Percentiles rank a stretch among this genome's conserved stretches.
Conservation (phyloP, 2,113 vertebrate genomes). For the Mirza zaza region DNA sequence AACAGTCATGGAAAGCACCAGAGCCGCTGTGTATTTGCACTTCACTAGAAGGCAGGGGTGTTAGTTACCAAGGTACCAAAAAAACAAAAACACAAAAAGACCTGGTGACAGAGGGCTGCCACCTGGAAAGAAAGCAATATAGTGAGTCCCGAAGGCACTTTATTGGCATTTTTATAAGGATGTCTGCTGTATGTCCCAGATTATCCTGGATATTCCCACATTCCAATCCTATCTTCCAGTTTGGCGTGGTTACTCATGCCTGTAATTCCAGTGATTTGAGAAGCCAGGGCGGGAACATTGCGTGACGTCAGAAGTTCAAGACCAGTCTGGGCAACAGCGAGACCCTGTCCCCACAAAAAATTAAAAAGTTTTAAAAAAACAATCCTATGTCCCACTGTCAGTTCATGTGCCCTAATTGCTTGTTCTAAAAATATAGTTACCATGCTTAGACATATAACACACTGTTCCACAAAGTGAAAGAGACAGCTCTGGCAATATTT, state of each 20-base stretch:
- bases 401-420: not conserved
- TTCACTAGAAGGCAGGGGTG: not conserved
- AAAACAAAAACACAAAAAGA: conserved; percentile 19
- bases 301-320: no score
- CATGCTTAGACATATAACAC: not conserved
- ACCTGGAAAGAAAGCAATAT: not conserved
- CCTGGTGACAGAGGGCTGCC: not conserved
- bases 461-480: not conserved
- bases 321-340: no score
- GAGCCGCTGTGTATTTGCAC: not conserved
- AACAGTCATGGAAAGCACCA: not conserved
- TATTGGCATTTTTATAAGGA: conserved; percentile 5
- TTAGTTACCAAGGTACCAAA: not conserved
- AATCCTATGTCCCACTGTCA: conserved; percentile 12
- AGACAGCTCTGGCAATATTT: not conserved
- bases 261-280: no score
- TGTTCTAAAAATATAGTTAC: conserved; percentile 14
- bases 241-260: no score
- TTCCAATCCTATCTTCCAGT: conserved; percentile 1
- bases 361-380: not conserved
- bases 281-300: no score
- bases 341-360: no score
- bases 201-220: not conserved
- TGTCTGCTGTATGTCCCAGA: not conserved
- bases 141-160: not conserved